Conservation (phyloP, 1,140 invertebrate genomes). For the Meteorus sp. region DNA sequence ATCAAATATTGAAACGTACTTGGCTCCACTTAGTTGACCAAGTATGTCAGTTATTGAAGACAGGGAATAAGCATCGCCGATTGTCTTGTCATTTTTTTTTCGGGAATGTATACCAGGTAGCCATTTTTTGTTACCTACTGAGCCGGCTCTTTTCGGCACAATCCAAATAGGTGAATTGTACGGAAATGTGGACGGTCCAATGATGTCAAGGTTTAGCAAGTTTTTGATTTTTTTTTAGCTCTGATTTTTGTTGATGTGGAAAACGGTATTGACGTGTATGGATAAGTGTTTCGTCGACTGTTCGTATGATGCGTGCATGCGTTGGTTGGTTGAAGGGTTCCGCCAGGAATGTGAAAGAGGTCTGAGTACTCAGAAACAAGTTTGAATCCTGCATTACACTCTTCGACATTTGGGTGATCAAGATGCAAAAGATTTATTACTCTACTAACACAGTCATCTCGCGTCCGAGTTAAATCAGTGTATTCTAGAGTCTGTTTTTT, state of each 20-base stretch:
- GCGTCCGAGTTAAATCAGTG: no score
- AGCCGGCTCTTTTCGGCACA: slow-evolving; percentile 3
- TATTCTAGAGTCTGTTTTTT: no score
- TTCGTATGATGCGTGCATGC: no score
- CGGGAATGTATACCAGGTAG: background rate
- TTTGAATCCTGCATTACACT: no score
- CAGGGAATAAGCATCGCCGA: slow-evolving; percentile 1
- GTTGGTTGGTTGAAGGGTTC: no score
- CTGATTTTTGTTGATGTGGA: background rate
- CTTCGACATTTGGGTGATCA: no score
- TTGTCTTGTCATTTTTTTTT: background rate
- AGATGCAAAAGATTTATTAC: no score
- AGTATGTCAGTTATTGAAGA: background rate
- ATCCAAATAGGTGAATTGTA: slow-evolving; percentile 9
- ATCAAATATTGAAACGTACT: background rate
- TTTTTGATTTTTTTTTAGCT: background rate
- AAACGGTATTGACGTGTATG: background rate
- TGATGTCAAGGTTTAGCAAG: background rate
- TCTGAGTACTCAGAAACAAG: no score
- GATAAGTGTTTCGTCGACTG: no score
- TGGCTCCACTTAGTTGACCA: background rate
- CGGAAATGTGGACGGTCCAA: background rate
- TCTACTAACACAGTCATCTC: no score
- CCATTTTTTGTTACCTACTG: slow-evolving; percentile 4
- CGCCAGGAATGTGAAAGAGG: no score